Evolutionary conservation across 2,888 invertebrate genomes (phyloP), one percentile per base, ranked within the genome.

Genomic region (Pardosa pseudoannulata): DNA sequence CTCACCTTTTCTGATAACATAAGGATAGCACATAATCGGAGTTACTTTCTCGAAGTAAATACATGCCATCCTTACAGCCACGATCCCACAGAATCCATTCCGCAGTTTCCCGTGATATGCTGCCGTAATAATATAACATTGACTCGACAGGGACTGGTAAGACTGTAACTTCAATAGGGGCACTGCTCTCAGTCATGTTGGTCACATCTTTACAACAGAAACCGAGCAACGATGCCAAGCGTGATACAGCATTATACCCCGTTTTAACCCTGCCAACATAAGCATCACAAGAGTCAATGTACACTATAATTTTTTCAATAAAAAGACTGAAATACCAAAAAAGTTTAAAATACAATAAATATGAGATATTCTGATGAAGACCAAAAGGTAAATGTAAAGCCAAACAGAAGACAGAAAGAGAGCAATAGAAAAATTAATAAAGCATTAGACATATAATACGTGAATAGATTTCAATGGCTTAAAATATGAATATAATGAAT

Each of bases 11-110:
- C 62, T 89, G 88, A 68, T 81, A 88, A 68, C 90, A 90, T 9
- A 90, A 76, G 19, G 90, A 90, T 2, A 90, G 88, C 9, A 90
- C 90, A 68, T 88, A 90, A 62, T 90, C 90, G 1, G 88, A 87
- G 68, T 89, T 90, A 23, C 89, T 89, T 75, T 89, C 86, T 32
- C 90, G 70, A 27, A 90, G 74, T 28, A 90, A 78, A 76, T 89
- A 90, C 89, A 90, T 88, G 70, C 90, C 90, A 88, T 90, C 90
- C 11, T 82, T 32, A 78, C 90, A 90, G 11, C 90, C 90, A 31
- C 89, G 88, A 67, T 90, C 89, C 88, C 89, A 89, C 23, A 90
- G 81, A 29, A 90, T 89, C 88, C 89, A 89, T 82, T 90, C 90
- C 1, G 90, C 89, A 28, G 89, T 89, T 74, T 90, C 90, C 9